Conservation (phyloP, 2,888 invertebrate genomes). For the Endotricha flammealis region DNA sequence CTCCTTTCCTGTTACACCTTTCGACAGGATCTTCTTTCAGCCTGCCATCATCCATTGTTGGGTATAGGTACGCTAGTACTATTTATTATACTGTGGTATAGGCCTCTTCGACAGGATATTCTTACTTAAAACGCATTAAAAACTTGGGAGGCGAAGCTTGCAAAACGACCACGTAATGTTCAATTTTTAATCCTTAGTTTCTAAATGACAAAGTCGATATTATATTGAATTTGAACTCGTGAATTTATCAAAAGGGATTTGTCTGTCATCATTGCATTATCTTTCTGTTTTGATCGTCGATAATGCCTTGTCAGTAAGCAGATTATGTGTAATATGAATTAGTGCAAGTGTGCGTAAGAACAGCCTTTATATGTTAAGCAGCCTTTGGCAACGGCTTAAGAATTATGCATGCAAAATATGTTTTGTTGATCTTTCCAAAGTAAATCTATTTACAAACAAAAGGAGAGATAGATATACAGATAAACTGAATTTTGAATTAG, state of each 20-base stretch:
- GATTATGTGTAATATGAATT: conserved; percentile 30
- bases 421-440: no score
- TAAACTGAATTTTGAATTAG: no score
- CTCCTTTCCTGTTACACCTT: no score
- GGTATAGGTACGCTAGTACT: no score
- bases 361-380: no score
- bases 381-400: no score
- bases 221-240: conserved; percentile 4
- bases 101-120: no score
- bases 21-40: no score
- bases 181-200: conserved; percentile 17
- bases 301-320: conserved; percentile 42
- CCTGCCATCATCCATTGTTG: no score
- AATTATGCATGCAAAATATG: neutral
- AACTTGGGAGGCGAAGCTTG: conserved; percentile 11
- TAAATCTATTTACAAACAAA: no score
- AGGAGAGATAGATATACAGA: no score
- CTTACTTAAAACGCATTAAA: conserved; percentile 24
- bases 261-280: conserved; percentile 45
- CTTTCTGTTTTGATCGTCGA: conserved; percentile 55
- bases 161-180: neutral
- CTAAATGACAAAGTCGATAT: conserved; percentile 9
- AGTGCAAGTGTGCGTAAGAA: conserved; percentile 3
- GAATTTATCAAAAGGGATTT: conserved; percentile 43
- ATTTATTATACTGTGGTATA: no score